Conservation (phyloP, 2,888 invertebrate genomes). For the Melanophora roralis region DNA sequence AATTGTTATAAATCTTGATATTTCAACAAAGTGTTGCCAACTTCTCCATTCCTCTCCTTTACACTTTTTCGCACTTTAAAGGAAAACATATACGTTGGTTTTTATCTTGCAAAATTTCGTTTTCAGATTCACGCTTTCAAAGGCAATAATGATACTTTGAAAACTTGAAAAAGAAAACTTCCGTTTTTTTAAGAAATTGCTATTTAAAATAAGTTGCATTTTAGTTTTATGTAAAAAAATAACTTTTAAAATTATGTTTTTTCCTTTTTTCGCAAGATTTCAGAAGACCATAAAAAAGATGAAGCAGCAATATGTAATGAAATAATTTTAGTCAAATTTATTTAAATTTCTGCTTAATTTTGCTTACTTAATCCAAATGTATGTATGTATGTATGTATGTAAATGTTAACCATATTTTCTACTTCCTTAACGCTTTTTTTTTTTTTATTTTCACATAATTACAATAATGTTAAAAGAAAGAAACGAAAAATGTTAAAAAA, state of each 20-base stretch:
- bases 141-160: conserved; percentile 11
- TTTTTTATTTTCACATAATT: conserved; percentile 43
- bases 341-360: background rate
- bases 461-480: conserved; percentile 32
- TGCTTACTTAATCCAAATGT: background rate
- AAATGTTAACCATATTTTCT: too few species aligned
- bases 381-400: too few species aligned
- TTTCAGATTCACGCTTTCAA: background rate
- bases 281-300: background rate
- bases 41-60: conserved; percentile 66
- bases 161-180: background rate
- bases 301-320: too few species aligned
- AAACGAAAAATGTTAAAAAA: conserved; percentile 8
- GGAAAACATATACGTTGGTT: too few species aligned
- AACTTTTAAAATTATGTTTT: background rate
- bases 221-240: background rate
- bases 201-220: conserved; percentile 1
- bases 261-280: background rate
- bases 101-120: background rate
- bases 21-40: conserved; percentile 61
- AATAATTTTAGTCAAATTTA: too few species aligned
- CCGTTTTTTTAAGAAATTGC: background rate
- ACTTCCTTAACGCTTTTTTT: background rate
- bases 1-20: conserved; percentile 53
- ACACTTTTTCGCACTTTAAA: conserved; percentile 4